phyloP scores from a whole-genome alignment of 2,113 vertebrate species.

The Gasterosteus nipponicus region DNA sequence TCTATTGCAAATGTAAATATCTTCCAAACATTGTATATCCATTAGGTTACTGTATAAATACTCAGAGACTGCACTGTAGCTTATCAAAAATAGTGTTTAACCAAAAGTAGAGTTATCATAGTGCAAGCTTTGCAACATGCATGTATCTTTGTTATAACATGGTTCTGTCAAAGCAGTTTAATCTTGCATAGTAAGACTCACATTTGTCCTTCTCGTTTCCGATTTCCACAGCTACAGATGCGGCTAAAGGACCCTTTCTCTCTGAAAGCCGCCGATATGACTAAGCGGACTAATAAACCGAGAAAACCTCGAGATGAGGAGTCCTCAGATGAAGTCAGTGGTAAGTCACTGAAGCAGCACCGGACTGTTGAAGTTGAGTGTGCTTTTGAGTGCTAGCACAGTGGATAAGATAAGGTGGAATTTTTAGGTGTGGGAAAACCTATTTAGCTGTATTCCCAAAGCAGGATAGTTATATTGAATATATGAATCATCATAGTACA shows the following conservation, averaged over 20 bases:
- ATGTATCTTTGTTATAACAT: neutral
- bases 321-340: slow-evolving; percentile 95
- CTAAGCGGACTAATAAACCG: slow-evolving; percentile 90
- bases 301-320: slow-evolving; percentile 91
- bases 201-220: slow-evolving; percentile 20
- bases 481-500: neutral
- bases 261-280: slow-evolving; percentile 86
- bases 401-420: neutral
- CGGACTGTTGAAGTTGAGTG: neutral
- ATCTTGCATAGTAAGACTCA: neutral
- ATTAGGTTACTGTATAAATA: neutral
- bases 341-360: slow-evolving; percentile 73
- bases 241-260: slow-evolving; percentile 94
- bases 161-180: neutral
- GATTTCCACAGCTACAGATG: slow-evolving; percentile 87
- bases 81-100: neutral
- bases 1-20: neutral
- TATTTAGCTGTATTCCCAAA: neutral
- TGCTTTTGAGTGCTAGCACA: neutral
- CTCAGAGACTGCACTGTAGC: neutral
- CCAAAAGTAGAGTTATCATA: neutral
- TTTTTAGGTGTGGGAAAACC: neutral
- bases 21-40: neutral
- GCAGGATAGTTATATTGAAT: neutral
- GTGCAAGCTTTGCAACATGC: neutral